Base-by-base conservation (phyloP, 2,888 invertebrate species). In the Tupiocoris notatus region DNA sequence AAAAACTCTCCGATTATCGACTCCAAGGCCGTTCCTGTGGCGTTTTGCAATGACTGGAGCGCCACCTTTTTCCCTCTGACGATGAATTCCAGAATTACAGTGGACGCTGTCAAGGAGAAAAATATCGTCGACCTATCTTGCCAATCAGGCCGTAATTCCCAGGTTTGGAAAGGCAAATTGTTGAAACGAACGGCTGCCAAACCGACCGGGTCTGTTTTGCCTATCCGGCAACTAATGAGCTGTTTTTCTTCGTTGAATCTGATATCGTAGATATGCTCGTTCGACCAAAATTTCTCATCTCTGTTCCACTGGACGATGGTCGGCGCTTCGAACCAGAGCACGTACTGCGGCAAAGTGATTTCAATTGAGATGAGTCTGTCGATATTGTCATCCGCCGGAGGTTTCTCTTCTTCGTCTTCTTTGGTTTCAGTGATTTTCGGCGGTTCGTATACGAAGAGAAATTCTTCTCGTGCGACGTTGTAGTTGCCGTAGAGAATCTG, bases 201-300 rank as follows among this genome's bases (percentile, higher is more conserved):
- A 0, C 91, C 94, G 78, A 91, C 90, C 0, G 89, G 88, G 82
- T 89, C 89, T 87, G 76, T 65, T 16, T 74, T 77, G 0, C 78
- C 78, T 2, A 77, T 75, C 54, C 76, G 57, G 39, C 78, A 79
- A 16, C 81, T 0, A 81, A 74, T 66, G 20, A 80, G 80, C 78
- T 92, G 88, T 82, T 93, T 92, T 81, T 94, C 94, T 83, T 95
- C 95, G 82, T 93, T 93, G 82, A 91, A 94, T 83, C 93, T 93
- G 77, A 89, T 87, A 79, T 93, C 93, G 81, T 92, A 91, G 6
- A 92, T 87, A 81, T 91, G 90, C 80, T 90, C 88, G 20, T 87
- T 89, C 0, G 90, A 90, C 93, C 93, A 93, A 61, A 87, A 86
- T 1, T 83, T 80, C 82, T 82, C 82, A 78, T 84, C 84, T 73